phyloP scores from a whole-genome alignment of 2,888 invertebrate species.

The Hyppa rectilinea region DNA sequence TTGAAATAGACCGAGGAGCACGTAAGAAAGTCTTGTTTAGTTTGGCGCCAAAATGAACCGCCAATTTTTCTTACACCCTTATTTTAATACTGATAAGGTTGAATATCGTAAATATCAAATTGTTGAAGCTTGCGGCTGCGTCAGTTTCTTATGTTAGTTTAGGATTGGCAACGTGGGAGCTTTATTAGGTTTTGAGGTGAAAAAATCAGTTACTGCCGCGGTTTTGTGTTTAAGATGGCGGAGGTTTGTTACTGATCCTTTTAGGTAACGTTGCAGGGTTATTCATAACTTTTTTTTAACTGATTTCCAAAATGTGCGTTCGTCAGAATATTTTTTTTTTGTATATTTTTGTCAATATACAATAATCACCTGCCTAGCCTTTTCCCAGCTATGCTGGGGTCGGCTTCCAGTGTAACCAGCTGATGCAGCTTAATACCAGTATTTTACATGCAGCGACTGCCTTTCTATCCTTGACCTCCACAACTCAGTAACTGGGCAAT shows the following conservation, averaged over 20 bases:
- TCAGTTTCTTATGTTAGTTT: slow-evolving; percentile 72
- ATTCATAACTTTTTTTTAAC: too few relatives aligned
- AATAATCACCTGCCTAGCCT: too few relatives aligned
- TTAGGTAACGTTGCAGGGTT: not conserved
- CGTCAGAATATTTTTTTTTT: too few relatives aligned
- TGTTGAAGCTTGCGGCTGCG: slow-evolving; percentile 47
- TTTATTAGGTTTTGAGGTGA: slow-evolving; percentile 71
- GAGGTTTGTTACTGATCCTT: slow-evolving; percentile 15
- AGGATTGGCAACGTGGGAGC: slow-evolving; percentile 72
- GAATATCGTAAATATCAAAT: slow-evolving; percentile 43
- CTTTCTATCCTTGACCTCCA: too few relatives aligned
- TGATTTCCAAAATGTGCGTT: too few relatives aligned
- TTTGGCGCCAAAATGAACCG: slow-evolving; percentile 61
- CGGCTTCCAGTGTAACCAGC: too few relatives aligned
- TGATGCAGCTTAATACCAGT: too few relatives aligned
- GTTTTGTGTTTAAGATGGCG: slow-evolving; percentile 38
- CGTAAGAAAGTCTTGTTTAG: slow-evolving; percentile 73
- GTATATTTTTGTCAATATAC: too few relatives aligned
- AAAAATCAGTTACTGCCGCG: slow-evolving; percentile 60
- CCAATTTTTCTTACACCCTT: slow-evolving; percentile 54
- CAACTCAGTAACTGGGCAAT: too few relatives aligned
- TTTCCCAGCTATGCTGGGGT: too few relatives aligned
- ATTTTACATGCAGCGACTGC: too few relatives aligned
- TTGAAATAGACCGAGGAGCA: slow-evolving; percentile 74
- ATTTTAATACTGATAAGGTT: slow-evolving; percentile 60